Evolutionary conservation across 2,113 vertebrate genomes (phyloP), one percentile per base, ranked within the genome.

Genomic region (Lepus europaeus): DNA sequence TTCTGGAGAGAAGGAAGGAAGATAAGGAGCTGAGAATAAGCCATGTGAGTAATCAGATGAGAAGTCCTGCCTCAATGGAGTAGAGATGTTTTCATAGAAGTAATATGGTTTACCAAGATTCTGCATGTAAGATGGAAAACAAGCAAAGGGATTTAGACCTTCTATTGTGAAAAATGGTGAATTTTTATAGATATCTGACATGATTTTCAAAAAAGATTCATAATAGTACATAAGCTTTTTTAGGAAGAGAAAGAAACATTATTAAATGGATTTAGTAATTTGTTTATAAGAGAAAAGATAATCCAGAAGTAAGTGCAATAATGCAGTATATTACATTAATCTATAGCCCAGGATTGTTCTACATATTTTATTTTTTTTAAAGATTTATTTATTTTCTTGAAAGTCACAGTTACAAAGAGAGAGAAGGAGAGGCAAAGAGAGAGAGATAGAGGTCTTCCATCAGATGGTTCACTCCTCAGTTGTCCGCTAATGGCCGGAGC

Each of bases 121-220:
- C 59, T 4, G 3, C 13, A 91, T 11, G 3, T 79, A 66, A 92
- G 5, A 49, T 36, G 12, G 19, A 56, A 89, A 78, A 49, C 10
- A 59, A 90, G 23, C 25, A 56, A 16, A 92, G 5, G 16, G 3
- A 83, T 63, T 88, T 86, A 64, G 59, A 29, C 5, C 14, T 93
- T 86, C 13, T 31, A 5, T 69, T 66, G 45, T 79, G 68, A 25
- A 91, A 94, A 87, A 56, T 68, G 56, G 6, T 33, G 22, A 87
- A 5, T 51, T 74, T 17, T 22, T 85, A 4, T 78, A 22, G 9
- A 68, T 82, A 91, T 61, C 9, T 79, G 33, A 78, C n/a, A 82
- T 2, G 13, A 69, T 64, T 95, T 88, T 95, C 59, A n/a, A 87
- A 31, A 70, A 92, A 81, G 7, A 56, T 51, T 45, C 56, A 33